These are phyloP conservation scores for Epicauta chinensis DNA, from an alignment of 1,140 invertebrate species.

Conservation along the genomic window DNA sequence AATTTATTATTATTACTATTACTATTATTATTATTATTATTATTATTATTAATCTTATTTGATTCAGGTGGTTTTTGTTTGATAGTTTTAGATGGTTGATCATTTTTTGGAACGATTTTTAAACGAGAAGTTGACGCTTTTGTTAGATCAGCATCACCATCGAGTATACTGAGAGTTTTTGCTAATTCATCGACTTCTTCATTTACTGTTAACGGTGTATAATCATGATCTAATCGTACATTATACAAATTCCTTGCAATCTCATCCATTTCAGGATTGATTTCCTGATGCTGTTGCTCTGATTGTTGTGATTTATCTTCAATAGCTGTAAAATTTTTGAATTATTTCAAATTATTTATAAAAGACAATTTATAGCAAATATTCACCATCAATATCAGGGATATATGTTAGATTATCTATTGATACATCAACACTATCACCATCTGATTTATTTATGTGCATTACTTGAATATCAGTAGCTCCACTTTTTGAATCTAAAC, in stretches of 20 bases:
- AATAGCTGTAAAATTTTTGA: too few species aligned
- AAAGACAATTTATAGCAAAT: not conserved
- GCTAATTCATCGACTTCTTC: slow-evolving; percentile 35
- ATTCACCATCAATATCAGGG: slow-evolving; percentile 28
- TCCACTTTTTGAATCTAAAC: slow-evolving; percentile 29
- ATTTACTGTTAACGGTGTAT: slow-evolving; percentile 52
- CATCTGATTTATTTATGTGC: slow-evolving; percentile 36
- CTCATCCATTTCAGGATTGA: slow-evolving; percentile 44
- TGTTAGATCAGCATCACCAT: slow-evolving; percentile 28
- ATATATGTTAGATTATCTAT: slow-evolving; percentile 38
- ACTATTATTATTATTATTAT: slow-evolving; percentile 3
- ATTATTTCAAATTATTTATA: too few species aligned
- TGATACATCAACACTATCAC: slow-evolving; percentile 36
- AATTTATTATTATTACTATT: slow-evolving; percentile 6
- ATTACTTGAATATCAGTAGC: slow-evolving; percentile 36
- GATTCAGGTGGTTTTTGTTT: too few species aligned
- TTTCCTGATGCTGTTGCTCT: not conserved
- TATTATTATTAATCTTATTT: not conserved
- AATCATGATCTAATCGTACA: slow-evolving; percentile 61
- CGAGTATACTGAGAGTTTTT: slow-evolving; percentile 38
- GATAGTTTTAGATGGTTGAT: not conserved
- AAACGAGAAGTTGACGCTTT: not conserved
- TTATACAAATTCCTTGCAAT: slow-evolving; percentile 46
- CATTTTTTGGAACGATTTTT: slow-evolving; percentile 2
- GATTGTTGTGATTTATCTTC: not conserved